phyloP scores from a whole-genome alignment of 2,797 vertebrate genomes.

The Rhyacichthys aspro region DNA sequence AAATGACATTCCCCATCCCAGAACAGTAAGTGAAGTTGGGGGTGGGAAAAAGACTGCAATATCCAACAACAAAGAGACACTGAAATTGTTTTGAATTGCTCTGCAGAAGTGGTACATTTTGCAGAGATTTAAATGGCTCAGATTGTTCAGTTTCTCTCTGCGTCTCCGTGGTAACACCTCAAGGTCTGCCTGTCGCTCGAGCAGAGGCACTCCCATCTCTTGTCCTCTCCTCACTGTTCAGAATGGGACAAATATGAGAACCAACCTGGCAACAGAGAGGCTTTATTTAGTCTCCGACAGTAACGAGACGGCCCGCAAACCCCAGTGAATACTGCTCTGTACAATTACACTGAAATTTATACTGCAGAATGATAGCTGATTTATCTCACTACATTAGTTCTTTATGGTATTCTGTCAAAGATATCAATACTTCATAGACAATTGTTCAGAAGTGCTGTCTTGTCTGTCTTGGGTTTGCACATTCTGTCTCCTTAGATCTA shows the following conservation, averaged over 20 bases:
- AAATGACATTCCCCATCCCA: neutral
- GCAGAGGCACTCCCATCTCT: constrained; percentile 18
- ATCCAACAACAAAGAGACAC: neutral
- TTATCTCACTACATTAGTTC: too few relatives aligned
- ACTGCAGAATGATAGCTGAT: too few relatives aligned
- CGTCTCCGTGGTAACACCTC: constrained; percentile 36
- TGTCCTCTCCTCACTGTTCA: constrained; percentile 14
- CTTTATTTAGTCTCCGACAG: constrained; percentile 53
- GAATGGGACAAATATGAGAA: constrained; percentile 45
- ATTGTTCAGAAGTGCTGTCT: too few relatives aligned
- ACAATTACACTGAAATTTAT: neutral
- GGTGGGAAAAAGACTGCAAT: neutral
- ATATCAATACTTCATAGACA: too few relatives aligned
- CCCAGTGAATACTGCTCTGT: neutral
- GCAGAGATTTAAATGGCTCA: neutral
- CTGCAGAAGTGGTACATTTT: constrained; percentile 5
- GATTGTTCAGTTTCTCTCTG: constrained; percentile 16
- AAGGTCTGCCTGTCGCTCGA: constrained; percentile 33
- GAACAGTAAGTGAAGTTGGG: too few relatives aligned
- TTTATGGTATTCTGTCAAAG: too few relatives aligned
- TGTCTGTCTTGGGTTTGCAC: too few relatives aligned
- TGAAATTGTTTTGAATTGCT: neutral
- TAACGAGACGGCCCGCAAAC: constrained; percentile 19
- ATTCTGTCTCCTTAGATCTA: too few relatives aligned
- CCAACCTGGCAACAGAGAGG: constrained; percentile 56